Evolutionary conservation across 2,113 vertebrate species (phyloP).

Genomic region (Callithrix jacchus): DNA sequence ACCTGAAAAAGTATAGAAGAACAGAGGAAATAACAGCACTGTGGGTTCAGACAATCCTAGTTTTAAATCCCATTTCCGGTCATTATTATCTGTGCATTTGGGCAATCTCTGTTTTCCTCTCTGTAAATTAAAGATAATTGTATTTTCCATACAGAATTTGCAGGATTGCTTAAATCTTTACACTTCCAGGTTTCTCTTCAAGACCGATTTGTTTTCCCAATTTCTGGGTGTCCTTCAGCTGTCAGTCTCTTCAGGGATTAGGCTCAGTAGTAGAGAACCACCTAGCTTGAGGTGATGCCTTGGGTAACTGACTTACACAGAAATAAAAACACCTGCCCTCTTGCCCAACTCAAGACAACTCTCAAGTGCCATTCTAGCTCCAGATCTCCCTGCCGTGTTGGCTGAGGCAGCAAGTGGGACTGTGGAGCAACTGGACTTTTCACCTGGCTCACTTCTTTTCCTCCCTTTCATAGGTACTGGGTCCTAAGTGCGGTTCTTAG

Average conservation of each 20-base stretch:
- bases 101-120: not conserved
- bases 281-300: not conserved
- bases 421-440: not conserved
- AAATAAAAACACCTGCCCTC: not conserved
- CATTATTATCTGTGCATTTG: not conserved
- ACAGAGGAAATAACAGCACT: not conserved
- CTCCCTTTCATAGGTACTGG: not conserved
- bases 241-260: not conserved
- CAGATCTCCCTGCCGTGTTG: not conserved
- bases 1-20: not conserved
- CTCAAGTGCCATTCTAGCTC: not conserved
- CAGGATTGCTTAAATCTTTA: not conserved
- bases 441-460: not conserved
- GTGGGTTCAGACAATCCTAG: not conserved
- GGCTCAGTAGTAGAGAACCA: not conserved
- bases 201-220: not conserved
- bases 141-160: not conserved
- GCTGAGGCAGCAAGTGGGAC: not conserved
- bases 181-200: not conserved
- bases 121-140: not conserved
- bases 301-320: not conserved
- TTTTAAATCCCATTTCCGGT: not conserved
- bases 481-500: too few species aligned
- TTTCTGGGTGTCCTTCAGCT: not conserved
- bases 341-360: not conserved